Percentiles rank a stretch among this genome's conserved stretches.
Evolutionary conservation across 2,113 vertebrate species (phyloP).

Genomic region (Rhabdornis inornatus): DNA sequence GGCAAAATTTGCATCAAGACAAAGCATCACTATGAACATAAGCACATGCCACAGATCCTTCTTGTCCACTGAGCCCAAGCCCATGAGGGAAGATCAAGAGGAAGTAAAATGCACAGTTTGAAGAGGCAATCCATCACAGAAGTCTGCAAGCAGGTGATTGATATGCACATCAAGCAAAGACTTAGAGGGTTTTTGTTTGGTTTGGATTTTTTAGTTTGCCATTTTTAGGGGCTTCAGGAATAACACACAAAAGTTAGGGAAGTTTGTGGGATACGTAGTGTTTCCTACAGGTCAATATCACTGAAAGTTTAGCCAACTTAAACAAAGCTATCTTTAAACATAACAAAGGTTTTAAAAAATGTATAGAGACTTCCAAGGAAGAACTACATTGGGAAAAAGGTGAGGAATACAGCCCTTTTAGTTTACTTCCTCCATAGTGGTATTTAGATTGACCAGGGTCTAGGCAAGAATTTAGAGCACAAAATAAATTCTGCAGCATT

Average conservation of each 20-base stretch:
- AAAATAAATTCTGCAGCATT: neutral
- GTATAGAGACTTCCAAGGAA: neutral
- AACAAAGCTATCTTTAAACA: neutral
- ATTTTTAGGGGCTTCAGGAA: neutral
- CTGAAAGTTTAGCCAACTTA: neutral
- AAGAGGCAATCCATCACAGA: neutral
- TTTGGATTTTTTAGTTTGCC: neutral
- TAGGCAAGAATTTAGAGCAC: neutral
- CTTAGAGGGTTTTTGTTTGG: accelerated
- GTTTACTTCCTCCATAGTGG: neutral
- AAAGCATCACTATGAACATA: neutral
- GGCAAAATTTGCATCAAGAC: neutral
- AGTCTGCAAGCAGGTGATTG: neutral
- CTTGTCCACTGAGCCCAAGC: neutral
- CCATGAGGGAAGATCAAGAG: neutral
- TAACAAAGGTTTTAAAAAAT: neutral
- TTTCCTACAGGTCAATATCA: neutral
- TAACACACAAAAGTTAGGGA: neutral
- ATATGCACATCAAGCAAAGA: neutral
- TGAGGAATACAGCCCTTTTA: neutral
- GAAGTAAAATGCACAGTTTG: neutral
- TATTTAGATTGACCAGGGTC: neutral
- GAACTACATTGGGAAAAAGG: neutral
- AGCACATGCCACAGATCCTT: neutral
- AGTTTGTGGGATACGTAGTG: neutral